Base-by-base conservation (phyloP, 2,888 invertebrate genomes). In the Polyploca ridens region DNA sequence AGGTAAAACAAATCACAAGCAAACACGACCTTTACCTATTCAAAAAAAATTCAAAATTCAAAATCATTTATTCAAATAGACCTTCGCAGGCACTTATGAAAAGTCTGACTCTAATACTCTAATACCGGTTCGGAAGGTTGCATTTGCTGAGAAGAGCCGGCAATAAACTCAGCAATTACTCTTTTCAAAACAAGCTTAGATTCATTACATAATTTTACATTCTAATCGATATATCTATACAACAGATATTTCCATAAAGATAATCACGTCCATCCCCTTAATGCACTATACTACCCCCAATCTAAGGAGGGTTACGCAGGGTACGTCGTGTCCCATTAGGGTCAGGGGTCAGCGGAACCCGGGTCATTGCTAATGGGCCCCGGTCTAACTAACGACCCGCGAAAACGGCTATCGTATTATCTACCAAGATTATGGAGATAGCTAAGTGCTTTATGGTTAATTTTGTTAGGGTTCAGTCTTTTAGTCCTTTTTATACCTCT, bases 331-430 rank as follows among this genome's bases (percentile, higher is more conserved):
- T 35, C 16, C n/a, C 35, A 46, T 10, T 38, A 33, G 35, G 54
- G 33, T 10, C n/a, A 66, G 70, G 66, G 65, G 57, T 70, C 63
- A 64, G 44, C 66, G 65, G 66, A 63, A 33, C 64, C 68, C 66
- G 73, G 72, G 69, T 69, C 69, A 62, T 58, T 62, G 63, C 65
- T 72, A 71, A 72, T 75, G 74, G 64, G 63, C 70, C 68, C 62
- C 13, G 60, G 70, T 66, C 69, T 78, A 81, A 81, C 78, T 75
- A 77, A 82, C 75, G 79, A 79, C 65, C 66, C 74, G 69, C 68
- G 64, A 72, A 74, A 68, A 67, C 65, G 64, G 62, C 60, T 33
- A 33, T 8, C 59, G 33, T 10, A 35, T 10, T 33, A 64, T 64
- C 63, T 62, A 60, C 38, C 61, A 58, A 63, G 63, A 63, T 64